Evolutionary conservation across 2,888 invertebrate species (phyloP).

Genomic region (Philereme transversata): DNA sequence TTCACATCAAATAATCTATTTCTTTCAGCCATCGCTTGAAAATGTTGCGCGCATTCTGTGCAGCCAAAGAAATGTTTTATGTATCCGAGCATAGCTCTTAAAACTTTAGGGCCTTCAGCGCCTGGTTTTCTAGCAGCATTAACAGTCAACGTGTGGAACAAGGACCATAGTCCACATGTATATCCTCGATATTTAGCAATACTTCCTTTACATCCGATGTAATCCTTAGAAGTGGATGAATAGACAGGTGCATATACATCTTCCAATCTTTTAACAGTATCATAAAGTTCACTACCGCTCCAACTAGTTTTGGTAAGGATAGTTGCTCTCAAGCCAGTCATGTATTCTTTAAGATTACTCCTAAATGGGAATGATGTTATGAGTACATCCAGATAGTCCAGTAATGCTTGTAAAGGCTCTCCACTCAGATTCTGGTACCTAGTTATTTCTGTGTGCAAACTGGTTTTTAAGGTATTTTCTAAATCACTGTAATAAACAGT

Average conservation of each 20-base stretch:
- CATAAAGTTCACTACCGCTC: constrained; percentile 84
- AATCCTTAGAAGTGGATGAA: constrained; percentile 76
- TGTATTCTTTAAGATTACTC: constrained; percentile 85
- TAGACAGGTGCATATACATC: constrained; percentile 82
- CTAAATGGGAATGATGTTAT: constrained; percentile 92
- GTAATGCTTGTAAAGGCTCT: constrained; percentile 88
- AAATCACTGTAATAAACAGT: constrained; percentile 93
- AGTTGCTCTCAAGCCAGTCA: constrained; percentile 85
- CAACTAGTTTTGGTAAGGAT: constrained; percentile 76
- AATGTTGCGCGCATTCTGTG: constrained; percentile 94
- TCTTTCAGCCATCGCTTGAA: constrained; percentile 91
- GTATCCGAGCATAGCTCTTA: constrained; percentile 94
- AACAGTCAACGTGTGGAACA: constrained; percentile 96
- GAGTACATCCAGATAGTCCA: constrained; percentile 88
- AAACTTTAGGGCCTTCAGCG: constrained; percentile 86
- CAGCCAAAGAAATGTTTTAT: constrained; percentile 97
- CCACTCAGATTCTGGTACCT: constrained; percentile 87
- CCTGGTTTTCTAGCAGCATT: constrained; percentile 85
- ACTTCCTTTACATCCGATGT: constrained; percentile 93
- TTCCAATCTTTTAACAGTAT: constrained; percentile 82
- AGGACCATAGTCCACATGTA: constrained; percentile 97
- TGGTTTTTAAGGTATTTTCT: constrained; percentile 93
- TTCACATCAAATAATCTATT: constrained; percentile 88
- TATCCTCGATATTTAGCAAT: constrained; percentile 90
- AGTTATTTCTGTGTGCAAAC: constrained; percentile 93